A percentile compares a stretch with the other conserved stretches of the same genome.
Conservation (phyloP, 2,888 invertebrate genomes). For the Arrhopalites spinosus region DNA sequence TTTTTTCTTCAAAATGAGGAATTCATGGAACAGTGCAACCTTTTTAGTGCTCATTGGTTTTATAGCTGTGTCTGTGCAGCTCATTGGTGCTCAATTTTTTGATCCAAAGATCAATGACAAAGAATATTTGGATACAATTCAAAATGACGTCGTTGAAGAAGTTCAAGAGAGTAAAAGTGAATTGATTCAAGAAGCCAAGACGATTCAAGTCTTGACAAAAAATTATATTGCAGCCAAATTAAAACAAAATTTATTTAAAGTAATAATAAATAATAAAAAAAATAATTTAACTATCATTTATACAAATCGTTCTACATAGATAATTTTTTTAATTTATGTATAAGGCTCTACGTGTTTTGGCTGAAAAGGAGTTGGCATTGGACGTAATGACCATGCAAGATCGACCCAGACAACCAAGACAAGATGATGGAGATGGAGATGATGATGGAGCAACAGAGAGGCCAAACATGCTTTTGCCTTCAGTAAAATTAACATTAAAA, state of each 20-base stretch:
- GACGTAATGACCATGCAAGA: conserved; percentile 42
- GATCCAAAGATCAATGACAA: conserved; percentile 48
- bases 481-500: conserved; percentile 4
- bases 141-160: conserved; percentile 41
- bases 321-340: neutral
- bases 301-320: neutral
- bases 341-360: conserved; percentile 53
- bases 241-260: conserved; percentile 53
- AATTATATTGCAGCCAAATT: conserved; percentile 51
- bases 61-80: neutral
- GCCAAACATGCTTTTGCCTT: conserved; percentile 24
- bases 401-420: conserved; percentile 45
- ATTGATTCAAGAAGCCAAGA: conserved; percentile 46
- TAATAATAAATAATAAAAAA: conserved; percentile 14
- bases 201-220: conserved; percentile 44
- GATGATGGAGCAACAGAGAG: conserved; percentile 22
- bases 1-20: neutral
- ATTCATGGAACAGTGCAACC: neutral
- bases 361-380: conserved; percentile 51
- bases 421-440: conserved; percentile 41
- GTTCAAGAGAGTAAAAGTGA: conserved; percentile 38
- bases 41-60: neutral
- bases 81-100: conserved; percentile 41
- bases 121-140: conserved; percentile 45
- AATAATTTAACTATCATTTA: neutral